phyloP scores from a whole-genome alignment of 53 echinoderm and acorn worm genomes.

The Holothuria scabra region DNA sequence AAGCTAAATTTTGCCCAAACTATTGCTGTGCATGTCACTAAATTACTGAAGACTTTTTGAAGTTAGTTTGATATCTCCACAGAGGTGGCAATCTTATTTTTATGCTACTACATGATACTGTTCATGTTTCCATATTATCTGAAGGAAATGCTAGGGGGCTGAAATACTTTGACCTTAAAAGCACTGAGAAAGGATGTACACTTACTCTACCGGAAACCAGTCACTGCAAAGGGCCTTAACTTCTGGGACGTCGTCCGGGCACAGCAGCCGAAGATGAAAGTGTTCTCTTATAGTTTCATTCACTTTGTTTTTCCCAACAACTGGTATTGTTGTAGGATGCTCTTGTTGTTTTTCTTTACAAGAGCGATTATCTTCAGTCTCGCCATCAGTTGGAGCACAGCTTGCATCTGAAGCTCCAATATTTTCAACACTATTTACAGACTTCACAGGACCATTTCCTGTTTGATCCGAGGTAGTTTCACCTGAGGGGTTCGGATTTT shows the following conservation, averaged over 20 bases:
- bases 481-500: no score
- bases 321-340: not conserved
- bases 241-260: slow-evolving; percentile 91
- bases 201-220: slow-evolving; percentile 99
- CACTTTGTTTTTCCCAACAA: slow-evolving; percentile 38
- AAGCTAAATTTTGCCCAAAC: no score
- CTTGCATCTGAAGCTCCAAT: not conserved
- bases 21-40: no score
- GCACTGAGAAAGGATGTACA: not conserved
- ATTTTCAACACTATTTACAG: not conserved
- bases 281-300: slow-evolving; percentile 62
- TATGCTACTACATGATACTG: no score
- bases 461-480: no score
- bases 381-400: not conserved
- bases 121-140: no score
- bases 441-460: no score
- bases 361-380: not conserved
- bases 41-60: no score
- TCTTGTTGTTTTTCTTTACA: not conserved
- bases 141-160: no score
- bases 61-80: no score
- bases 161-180: no score
- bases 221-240: slow-evolving; percentile 88
- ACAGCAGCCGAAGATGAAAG: slow-evolving; percentile 81
- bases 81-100: no score